Evolutionary conservation across 2,888 invertebrate species (phyloP).

Genomic region (Bhutanitis thaidina): DNA sequence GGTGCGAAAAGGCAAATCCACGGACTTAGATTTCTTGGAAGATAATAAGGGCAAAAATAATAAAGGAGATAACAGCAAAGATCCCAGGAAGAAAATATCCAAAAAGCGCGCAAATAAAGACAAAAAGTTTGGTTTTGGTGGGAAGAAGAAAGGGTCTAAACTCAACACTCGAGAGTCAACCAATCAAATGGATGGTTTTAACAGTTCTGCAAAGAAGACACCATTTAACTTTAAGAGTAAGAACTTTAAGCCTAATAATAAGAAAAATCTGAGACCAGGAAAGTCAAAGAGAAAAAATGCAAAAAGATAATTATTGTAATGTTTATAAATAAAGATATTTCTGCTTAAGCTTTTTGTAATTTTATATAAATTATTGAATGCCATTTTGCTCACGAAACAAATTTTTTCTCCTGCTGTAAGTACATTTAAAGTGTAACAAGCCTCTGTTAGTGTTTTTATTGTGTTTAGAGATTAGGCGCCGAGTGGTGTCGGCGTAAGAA

Average conservation of each 20-base stretch:
- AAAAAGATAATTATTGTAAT: conserved; percentile 45
- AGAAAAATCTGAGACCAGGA: conserved; percentile 75
- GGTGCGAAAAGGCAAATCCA: conserved; percentile 90
- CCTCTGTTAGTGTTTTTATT: no score
- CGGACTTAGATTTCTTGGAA: conserved; percentile 90
- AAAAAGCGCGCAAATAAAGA: conserved; percentile 84
- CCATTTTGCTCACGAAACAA: no score
- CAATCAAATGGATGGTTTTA: conserved; percentile 82
- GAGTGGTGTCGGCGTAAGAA: no score
- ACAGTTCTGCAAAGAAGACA: conserved; percentile 61
- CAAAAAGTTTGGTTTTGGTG: conserved; percentile 96
- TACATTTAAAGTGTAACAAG: no score
- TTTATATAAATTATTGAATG: no score
- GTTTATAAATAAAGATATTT: conserved; percentile 14
- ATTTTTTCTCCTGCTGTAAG: no score
- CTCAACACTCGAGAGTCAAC: conserved; percentile 91
- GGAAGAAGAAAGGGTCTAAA: conserved; percentile 95
- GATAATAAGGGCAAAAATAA: conserved; percentile 71
- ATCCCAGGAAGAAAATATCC: conserved; percentile 53
- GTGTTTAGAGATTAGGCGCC: no score
- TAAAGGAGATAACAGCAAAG: conserved; percentile 37
- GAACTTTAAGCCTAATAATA: conserved; percentile 56
- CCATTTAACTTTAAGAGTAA: conserved; percentile 62
- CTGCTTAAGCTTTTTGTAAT: background rate
- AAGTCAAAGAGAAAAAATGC: conserved; percentile 72